Conservation (phyloP, 2,797 vertebrate species). For the Falco biarmicus region DNA sequence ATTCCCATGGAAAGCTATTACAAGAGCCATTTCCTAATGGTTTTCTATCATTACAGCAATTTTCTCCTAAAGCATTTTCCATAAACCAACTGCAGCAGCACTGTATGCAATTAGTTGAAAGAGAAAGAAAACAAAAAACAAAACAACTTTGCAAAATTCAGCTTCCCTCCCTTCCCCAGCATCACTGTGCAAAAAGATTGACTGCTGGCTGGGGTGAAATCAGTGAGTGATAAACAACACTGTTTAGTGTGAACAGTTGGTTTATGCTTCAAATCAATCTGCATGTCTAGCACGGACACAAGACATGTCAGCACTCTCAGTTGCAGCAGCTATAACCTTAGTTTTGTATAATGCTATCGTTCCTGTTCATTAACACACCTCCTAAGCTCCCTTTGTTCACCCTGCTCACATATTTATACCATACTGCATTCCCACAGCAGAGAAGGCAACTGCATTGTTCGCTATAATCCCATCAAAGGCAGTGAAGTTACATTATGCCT, state of each 20-base stretch:
- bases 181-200: accelerated
- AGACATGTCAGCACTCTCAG: accelerated
- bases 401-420: not conserved
- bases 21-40: not conserved
- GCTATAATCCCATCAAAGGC: not conserved
- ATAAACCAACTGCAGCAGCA: not conserved
- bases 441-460: not conserved
- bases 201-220: not conserved
- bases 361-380: not conserved
- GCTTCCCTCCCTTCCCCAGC: not conserved
- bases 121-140: not conserved
- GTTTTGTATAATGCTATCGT: not conserved
- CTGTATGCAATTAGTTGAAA: accelerated
- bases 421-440: not conserved
- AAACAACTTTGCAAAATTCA: not conserved
- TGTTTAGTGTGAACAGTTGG: not conserved
- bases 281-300: accelerated
- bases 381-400: not conserved
- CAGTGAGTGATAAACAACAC: not conserved
- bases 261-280: not conserved
- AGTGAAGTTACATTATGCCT: not conserved
- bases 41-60: not conserved
- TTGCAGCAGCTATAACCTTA: not conserved
- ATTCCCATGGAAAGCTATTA: not conserved
- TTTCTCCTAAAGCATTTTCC: not conserved